phyloP scores from a whole-genome alignment of 2,113 vertebrate species.

The Rostratula benghalensis region DNA sequence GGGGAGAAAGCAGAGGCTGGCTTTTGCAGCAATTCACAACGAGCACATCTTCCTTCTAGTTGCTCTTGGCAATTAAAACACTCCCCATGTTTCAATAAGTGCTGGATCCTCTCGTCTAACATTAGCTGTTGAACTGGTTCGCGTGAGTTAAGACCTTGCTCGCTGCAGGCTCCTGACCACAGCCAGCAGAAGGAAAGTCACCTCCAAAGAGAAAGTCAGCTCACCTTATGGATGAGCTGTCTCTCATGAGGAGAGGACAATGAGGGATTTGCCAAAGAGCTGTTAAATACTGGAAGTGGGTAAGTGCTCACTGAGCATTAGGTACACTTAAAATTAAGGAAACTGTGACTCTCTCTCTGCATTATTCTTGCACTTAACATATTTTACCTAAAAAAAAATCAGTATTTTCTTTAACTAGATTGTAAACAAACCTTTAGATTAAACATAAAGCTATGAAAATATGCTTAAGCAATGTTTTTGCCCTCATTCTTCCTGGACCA shows the following conservation, averaged over 20 bases:
- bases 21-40: not conserved
- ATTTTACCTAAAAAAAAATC: not conserved
- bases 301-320: not conserved
- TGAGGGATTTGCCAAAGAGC: not conserved
- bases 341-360: not conserved
- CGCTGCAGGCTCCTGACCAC: not conserved
- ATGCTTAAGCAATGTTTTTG: not conserved
- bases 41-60: accelerated
- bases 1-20: accelerated
- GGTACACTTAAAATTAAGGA: not conserved
- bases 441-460: not conserved
- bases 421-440: not conserved
- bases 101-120: not conserved
- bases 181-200: not conserved
- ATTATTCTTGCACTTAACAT: not conserved
- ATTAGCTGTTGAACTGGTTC: not conserved
- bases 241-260: not conserved
- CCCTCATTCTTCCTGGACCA: not conserved
- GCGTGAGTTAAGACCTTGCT: not conserved
- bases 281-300: not conserved
- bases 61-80: not conserved
- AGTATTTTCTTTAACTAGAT: not conserved
- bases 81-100: not conserved
- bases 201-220: not conserved
- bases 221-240: not conserved